Evolutionary conservation across 2,113 vertebrate genomes (phyloP).

Genomic region (Puffinus mauretanicus): DNA sequence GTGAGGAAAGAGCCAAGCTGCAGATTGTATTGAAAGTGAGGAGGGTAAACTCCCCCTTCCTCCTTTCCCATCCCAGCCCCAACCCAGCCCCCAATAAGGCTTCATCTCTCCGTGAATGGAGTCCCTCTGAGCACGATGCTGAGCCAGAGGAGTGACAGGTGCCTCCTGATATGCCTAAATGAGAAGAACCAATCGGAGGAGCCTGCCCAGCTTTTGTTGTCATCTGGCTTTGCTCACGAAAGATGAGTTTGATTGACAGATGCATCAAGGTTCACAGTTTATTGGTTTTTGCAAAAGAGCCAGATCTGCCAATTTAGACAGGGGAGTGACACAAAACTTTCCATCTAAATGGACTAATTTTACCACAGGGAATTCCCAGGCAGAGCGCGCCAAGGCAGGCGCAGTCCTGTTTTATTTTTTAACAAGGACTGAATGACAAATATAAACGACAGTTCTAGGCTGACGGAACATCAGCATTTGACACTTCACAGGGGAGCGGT

Average conservation of each 20-base stretch:
- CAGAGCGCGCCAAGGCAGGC: constrained; percentile 80
- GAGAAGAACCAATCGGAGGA: constrained; percentile 83
- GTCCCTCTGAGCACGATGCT: constrained; percentile 70
- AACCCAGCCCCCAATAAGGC: constrained; percentile 50
- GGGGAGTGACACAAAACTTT: constrained; percentile 93
- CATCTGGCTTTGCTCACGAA: constrained; percentile 85
- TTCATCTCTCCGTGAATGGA: constrained; percentile 60
- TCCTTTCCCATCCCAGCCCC: not conserved
- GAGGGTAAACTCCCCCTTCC: constrained; percentile 52
- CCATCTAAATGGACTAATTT: constrained; percentile 94
- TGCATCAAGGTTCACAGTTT: constrained; percentile 93
- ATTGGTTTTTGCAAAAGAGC: constrained; percentile 90
- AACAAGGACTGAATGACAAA: constrained; percentile 93
- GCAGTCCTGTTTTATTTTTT: constrained; percentile 81
- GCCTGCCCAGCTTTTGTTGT: constrained; percentile 80
- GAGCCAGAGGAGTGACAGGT: constrained; percentile 81
- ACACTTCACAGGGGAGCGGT: constrained; percentile 87
- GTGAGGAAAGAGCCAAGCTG: not conserved
- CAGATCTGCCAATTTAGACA: constrained; percentile 95
- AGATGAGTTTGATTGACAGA: constrained; percentile 89
- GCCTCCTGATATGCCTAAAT: constrained; percentile 90
- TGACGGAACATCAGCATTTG: constrained; percentile 87
- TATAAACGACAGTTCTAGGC: constrained; percentile 85
- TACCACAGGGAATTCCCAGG: constrained; percentile 89
- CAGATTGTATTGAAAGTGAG: not conserved